Percentiles rank a stretch among this genome's conserved stretches.
These are phyloP conservation scores for Galago senegalensis DNA, from an alignment of 2,797 vertebrate genomes.

Conservation along the genomic window DNA sequence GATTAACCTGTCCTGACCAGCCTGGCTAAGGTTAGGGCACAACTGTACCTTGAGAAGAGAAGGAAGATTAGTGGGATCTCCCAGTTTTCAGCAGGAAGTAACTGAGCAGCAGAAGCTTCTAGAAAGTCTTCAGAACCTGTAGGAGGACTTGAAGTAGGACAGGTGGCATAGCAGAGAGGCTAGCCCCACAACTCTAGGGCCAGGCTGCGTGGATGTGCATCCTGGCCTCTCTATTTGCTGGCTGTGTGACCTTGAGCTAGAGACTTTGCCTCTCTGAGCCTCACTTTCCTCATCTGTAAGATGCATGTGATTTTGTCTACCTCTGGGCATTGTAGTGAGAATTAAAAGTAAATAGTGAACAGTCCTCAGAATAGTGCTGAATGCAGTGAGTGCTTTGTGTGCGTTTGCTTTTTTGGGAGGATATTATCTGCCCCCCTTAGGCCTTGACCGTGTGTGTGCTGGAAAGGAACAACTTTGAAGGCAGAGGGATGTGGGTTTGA, in stretches of 20 bases:
- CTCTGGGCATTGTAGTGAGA: too few species aligned
- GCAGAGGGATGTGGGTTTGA: neutral
- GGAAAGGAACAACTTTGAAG: neutral
- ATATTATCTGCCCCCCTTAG: neutral
- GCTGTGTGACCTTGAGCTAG: neutral
- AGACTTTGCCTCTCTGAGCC: neutral
- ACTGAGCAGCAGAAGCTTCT: neutral
- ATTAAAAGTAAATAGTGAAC: neutral
- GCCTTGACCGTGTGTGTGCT: neutral
- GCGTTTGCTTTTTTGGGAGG: neutral
- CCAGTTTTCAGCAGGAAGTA: neutral
- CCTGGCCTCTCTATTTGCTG: neutral
- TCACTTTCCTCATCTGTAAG: neutral
- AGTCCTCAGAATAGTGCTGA: neutral
- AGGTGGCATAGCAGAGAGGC: accelerated
- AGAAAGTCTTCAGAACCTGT: neutral
- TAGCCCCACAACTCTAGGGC: too few species aligned
- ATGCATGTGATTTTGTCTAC: neutral
- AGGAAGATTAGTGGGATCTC: neutral
- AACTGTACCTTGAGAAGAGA: neutral
- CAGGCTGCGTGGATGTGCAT: neutral
- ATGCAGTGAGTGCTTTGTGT: neutral
- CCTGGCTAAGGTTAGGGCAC: neutral
- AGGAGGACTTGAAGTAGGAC: neutral
- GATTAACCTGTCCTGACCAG: neutral